Conservation (phyloP, 2,888 invertebrate genomes). For the Apotomis betuletana region DNA sequence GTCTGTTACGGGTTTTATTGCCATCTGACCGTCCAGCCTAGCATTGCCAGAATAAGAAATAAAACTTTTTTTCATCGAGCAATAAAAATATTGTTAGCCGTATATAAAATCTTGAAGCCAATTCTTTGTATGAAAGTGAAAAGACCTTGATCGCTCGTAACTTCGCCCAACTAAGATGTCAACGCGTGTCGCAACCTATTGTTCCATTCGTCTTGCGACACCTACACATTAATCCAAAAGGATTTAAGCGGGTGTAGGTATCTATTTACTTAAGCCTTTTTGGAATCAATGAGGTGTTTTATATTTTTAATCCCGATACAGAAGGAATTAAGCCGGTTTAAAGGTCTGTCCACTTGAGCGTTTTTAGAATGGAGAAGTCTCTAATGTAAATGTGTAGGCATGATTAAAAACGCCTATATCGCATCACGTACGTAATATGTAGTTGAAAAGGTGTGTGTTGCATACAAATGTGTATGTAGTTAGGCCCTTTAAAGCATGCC, state of each 20-base stretch:
- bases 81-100: too few relatives aligned
- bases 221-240: not conserved
- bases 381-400: not conserved
- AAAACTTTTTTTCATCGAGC: too few relatives aligned
- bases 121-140: too few relatives aligned
- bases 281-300: not conserved
- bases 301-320: not conserved
- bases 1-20: too few relatives aligned
- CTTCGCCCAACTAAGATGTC: conserved; percentile 22
- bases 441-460: not conserved
- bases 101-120: too few relatives aligned
- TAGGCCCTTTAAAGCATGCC: not conserved
- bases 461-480: not conserved
- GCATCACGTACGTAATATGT: not conserved
- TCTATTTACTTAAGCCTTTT: not conserved
- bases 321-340: not conserved
- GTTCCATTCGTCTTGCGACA: conserved; percentile 16
- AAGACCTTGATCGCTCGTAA: conserved; percentile 21
- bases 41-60: too few relatives aligned
- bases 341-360: not conserved
- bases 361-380: not conserved
- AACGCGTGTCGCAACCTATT: conserved; percentile 37
- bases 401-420: conserved; percentile 14
- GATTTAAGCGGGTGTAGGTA: not conserved
- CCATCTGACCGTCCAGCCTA: too few relatives aligned